These are phyloP conservation scores for Nomada fucata DNA, from an alignment of 2,888 invertebrate genomes.

Conservation along the genomic window DNA sequence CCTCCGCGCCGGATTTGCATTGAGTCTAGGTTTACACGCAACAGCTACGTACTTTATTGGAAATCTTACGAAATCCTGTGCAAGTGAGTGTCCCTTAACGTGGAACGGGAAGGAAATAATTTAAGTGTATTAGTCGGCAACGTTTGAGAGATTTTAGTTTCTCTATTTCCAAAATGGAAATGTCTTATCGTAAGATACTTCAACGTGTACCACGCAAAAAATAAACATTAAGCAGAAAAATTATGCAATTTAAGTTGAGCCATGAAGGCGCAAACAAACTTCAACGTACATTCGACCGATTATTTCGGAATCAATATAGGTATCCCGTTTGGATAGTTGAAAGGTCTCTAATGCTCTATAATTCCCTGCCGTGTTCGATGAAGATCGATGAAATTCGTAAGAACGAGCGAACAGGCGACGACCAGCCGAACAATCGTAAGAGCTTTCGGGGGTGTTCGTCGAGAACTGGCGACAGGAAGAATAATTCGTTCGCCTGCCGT, in stretches of 20 bases:
- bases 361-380: slow-evolving; percentile 36
- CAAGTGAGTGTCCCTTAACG: too few relatives aligned
- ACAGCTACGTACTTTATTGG: background rate
- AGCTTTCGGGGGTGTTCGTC: slow-evolving; percentile 47
- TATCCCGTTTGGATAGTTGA: background rate
- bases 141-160: too few relatives aligned
- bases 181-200: too few relatives aligned
- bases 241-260: too few relatives aligned
- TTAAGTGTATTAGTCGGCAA: too few relatives aligned
- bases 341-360: slow-evolving; percentile 48
- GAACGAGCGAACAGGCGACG: slow-evolving; percentile 18
- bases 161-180: too few relatives aligned
- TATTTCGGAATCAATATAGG: slow-evolving; percentile 54
- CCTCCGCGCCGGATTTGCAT: background rate
- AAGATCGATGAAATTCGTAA: slow-evolving; percentile 52
- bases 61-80: too few relatives aligned
- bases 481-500: slow-evolving; percentile 63
- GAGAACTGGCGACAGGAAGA: slow-evolving; percentile 61
- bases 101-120: too few relatives aligned
- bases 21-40: background rate
- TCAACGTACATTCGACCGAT: slow-evolving; percentile 63
- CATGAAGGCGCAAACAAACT: too few relatives aligned
- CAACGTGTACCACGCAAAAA: too few relatives aligned
- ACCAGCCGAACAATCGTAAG: slow-evolving; percentile 18
- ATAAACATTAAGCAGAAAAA: too few relatives aligned